Conservation (phyloP, 2,888 invertebrate genomes). For the Sabellastarte sp. region DNA sequence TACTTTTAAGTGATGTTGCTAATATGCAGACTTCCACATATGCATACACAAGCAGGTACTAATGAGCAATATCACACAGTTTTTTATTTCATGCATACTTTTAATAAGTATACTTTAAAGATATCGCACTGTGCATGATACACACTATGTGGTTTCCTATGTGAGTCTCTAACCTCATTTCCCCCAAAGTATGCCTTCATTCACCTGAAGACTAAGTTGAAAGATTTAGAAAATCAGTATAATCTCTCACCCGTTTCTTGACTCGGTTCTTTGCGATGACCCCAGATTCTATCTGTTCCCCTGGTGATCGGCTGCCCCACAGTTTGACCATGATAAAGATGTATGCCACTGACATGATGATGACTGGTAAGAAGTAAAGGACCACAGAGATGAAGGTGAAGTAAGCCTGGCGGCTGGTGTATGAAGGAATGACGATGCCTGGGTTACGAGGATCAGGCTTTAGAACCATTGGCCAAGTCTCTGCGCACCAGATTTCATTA, state of each 20-base stretch:
- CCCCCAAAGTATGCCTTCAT: not conserved
- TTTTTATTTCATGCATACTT: too few species aligned
- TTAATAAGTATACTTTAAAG: too few species aligned
- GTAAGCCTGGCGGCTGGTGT: conserved; percentile 68
- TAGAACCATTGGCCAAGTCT: conserved; percentile 57
- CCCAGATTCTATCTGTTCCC: conserved; percentile 36
- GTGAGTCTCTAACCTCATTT: too few species aligned
- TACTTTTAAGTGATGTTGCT: too few species aligned
- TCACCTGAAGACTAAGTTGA: too few species aligned
- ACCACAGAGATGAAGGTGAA: conserved; percentile 77
- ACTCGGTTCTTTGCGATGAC: not conserved
- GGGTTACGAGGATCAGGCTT: conserved; percentile 16
- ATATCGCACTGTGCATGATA: too few species aligned
- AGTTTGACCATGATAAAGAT: conserved; percentile 69
- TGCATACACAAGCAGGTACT: too few species aligned
- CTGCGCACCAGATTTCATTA: conserved; percentile 74
- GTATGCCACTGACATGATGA: conserved; percentile 74
- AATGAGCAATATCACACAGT: too few species aligned
- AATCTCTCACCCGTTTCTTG: not conserved
- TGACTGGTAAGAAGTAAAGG: conserved; percentile 76
- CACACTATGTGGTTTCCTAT: too few species aligned
- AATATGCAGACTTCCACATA: too few species aligned
- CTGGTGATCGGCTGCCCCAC: conserved; percentile 57
- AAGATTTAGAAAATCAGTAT: not conserved
- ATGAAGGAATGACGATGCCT: conserved; percentile 17